phyloP scores from a whole-genome alignment of 2,113 vertebrate genomes.

The Saiga tatarica region DNA sequence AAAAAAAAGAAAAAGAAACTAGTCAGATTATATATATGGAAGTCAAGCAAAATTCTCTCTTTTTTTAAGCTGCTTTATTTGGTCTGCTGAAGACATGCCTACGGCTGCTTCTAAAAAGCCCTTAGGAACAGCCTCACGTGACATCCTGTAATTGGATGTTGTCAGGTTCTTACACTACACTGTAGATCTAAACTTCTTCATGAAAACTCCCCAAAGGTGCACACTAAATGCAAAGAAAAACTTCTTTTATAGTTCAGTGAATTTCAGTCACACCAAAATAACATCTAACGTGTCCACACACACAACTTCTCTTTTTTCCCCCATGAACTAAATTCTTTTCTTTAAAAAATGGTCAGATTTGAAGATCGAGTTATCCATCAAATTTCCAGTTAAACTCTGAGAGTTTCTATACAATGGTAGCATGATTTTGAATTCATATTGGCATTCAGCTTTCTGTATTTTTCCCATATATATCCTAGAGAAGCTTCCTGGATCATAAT shows the following conservation, averaged over 20 bases:
- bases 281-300: background rate
- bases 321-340: background rate
- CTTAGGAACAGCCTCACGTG: background rate
- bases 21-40: background rate
- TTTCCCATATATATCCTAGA: constrained; percentile 25
- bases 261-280: constrained; percentile 23
- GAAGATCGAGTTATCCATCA: constrained; percentile 3
- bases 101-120: background rate
- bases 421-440: constrained; percentile 47
- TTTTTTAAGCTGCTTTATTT: constrained; percentile 13
- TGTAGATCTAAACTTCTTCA: background rate
- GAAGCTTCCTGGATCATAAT: constrained; percentile 37
- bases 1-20: background rate
- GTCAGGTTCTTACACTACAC: background rate
- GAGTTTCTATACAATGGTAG: background rate
- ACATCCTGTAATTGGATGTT: background rate
- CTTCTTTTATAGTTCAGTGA: background rate
- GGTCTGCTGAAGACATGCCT: background rate
- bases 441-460: constrained; percentile 44
- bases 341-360: background rate
- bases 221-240: background rate
- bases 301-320: background rate
- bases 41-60: background rate
- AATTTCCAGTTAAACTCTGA: constrained; percentile 13
- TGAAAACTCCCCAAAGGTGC: background rate